Evolutionary conservation across 2,888 invertebrate species (phyloP).

Genomic region (Ormia ochracea): DNA sequence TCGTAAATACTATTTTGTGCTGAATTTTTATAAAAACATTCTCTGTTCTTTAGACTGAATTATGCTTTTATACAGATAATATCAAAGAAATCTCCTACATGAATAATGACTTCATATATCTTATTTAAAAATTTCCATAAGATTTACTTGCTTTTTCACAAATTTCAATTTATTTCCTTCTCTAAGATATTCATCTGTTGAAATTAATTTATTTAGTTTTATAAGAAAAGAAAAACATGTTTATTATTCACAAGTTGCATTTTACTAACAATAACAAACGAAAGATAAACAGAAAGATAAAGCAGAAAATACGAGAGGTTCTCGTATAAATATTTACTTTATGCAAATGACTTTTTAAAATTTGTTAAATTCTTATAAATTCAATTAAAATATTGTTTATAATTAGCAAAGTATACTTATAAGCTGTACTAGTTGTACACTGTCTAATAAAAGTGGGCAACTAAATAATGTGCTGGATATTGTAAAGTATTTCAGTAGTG

Average conservation of each 20-base stretch:
- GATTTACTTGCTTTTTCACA: neutral
- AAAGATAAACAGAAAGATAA: constrained; percentile 1
- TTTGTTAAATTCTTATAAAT: constrained; percentile 48
- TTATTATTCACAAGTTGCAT: constrained; percentile 16
- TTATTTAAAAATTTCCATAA: neutral
- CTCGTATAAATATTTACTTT: constrained; percentile 2
- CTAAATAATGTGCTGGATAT: too few species aligned
- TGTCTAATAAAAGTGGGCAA: neutral
- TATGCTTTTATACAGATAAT: too few species aligned
- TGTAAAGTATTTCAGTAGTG: too few species aligned
- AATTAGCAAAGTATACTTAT: constrained; percentile 25
- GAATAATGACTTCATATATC: too few species aligned
- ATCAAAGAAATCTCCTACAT: too few species aligned
- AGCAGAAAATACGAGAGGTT: neutral
- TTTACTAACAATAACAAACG: neutral
- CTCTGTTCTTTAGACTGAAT: too few species aligned
- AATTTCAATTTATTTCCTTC: constrained; percentile 23
- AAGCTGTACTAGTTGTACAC: neutral
- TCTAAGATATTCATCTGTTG: constrained; percentile 23
- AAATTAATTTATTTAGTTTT: constrained; percentile 12
- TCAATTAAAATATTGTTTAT: constrained; percentile 37
- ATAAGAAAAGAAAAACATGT: neutral
- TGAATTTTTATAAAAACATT: too few species aligned
- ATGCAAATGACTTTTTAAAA: constrained; percentile 35
- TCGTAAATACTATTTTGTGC: too few species aligned